These are phyloP conservation scores for Pinna nobilis DNA, from an alignment of 1,140 invertebrate genomes.

Conservation along the genomic window DNA sequence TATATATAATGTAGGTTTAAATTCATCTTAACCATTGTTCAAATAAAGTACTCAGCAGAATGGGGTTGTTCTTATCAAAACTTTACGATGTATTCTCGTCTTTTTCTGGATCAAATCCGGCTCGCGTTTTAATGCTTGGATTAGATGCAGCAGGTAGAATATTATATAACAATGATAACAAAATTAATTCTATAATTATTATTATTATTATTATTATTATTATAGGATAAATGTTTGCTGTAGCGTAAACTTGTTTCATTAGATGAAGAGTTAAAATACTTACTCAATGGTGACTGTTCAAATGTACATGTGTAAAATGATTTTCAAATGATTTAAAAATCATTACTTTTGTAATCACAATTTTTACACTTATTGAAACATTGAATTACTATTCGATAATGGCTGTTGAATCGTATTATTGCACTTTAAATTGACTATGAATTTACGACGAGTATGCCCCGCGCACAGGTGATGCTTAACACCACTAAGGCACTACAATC, in stretches of 20 bases:
- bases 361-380: no score
- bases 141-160: slow-evolving; percentile 67
- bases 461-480: neutral
- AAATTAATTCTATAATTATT: neutral
- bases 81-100: slow-evolving; percentile 42
- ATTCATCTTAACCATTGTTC: no score
- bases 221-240: neutral
- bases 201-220: neutral
- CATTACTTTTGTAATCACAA: no score
- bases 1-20: no score
- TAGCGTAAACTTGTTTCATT: no score
- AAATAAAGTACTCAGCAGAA: no score
- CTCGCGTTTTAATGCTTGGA: slow-evolving; percentile 68
- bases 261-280: no score
- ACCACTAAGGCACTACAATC: neutral
- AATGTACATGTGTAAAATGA: no score
- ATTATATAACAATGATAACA: neutral
- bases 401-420: neutral
- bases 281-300: no score
- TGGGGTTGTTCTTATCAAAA: slow-evolving; percentile 65
- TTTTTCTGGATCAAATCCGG: slow-evolving; percentile 48
- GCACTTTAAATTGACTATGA: neutral
- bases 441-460: neutral
- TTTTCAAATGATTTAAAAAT: no score
- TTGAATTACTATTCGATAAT: no score